These are phyloP conservation scores for Cyprinodon diabolis DNA, from an alignment of 2,797 vertebrate genomes.

Conservation along the genomic window DNA sequence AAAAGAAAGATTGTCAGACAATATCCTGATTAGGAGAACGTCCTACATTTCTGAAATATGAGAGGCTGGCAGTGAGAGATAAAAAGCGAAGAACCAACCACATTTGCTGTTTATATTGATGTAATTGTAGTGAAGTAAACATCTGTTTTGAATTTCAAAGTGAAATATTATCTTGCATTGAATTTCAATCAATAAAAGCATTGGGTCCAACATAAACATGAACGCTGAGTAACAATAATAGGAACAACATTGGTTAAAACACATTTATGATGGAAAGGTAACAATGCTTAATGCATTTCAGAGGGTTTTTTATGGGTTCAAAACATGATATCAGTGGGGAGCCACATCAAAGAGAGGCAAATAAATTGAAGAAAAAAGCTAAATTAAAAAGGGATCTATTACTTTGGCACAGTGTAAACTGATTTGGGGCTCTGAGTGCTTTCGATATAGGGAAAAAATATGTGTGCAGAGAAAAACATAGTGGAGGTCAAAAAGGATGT, in stretches of 20 bases:
- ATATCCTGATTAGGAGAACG: no score
- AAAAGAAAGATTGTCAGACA: no score
- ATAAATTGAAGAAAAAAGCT: slow-evolving; percentile 42
- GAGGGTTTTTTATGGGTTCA: slow-evolving; percentile 26
- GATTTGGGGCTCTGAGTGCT: slow-evolving; percentile 21
- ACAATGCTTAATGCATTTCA: slow-evolving; percentile 25
- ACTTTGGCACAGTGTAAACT: slow-evolving; percentile 29
- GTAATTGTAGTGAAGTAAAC: no score
- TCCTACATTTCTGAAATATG: no score
- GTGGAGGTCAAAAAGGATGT: slow-evolving; percentile 30
- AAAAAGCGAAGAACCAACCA: no score
- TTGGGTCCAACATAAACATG: no score
- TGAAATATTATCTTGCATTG: no score
- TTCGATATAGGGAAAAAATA: neutral
- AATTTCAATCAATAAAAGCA: no score
- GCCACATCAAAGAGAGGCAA: slow-evolving; percentile 2
- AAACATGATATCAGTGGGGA: slow-evolving; percentile 17
- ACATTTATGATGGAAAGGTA: slow-evolving; percentile 53
- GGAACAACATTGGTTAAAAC: slow-evolving; percentile 15
- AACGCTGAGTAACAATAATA: no score
- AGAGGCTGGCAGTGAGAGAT: no score
- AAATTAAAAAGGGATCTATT: slow-evolving; percentile 43
- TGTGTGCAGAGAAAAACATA: slow-evolving; percentile 18
- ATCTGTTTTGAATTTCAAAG: no score
- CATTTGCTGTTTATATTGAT: no score